Evolutionary conservation across 2,797 vertebrate genomes (phyloP).

Genomic region (Lagorchestes hirsutus): DNA sequence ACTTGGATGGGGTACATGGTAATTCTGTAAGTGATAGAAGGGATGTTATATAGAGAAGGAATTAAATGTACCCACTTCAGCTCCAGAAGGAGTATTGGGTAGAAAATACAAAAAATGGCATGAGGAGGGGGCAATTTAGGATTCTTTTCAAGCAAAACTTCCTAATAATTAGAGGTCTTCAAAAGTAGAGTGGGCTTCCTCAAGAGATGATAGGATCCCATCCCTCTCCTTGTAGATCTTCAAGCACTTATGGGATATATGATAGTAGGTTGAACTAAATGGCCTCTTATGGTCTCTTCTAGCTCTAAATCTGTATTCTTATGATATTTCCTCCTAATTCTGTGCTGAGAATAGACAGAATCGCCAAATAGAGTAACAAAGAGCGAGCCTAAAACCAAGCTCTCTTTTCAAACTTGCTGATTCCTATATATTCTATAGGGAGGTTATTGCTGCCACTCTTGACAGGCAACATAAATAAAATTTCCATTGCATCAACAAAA

Average conservation of each 20-base stretch:
- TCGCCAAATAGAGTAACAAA: neutral
- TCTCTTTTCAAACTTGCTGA: neutral
- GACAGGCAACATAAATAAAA: neutral
- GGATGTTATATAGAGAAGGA: neutral
- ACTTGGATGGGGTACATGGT: neutral
- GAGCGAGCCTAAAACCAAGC: neutral
- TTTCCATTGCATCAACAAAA: neutral
- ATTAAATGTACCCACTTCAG: neutral
- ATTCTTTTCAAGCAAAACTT: neutral
- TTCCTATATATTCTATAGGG: neutral
- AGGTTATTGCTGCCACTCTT: neutral
- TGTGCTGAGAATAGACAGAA: neutral
- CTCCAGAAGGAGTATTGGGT: neutral
- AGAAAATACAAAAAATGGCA: neutral
- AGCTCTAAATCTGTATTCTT: neutral
- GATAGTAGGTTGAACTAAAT: neutral
- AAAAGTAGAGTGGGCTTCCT: neutral
- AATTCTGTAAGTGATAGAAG: neutral
- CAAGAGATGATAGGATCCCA: neutral
- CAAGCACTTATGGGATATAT: neutral
- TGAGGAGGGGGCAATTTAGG: neutral
- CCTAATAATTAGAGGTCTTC: neutral
- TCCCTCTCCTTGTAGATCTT: neutral
- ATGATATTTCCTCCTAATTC: neutral
- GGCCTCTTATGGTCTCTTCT: neutral